Conservation (phyloP, 2,113 vertebrate species). For the Prunella fulvescens region DNA sequence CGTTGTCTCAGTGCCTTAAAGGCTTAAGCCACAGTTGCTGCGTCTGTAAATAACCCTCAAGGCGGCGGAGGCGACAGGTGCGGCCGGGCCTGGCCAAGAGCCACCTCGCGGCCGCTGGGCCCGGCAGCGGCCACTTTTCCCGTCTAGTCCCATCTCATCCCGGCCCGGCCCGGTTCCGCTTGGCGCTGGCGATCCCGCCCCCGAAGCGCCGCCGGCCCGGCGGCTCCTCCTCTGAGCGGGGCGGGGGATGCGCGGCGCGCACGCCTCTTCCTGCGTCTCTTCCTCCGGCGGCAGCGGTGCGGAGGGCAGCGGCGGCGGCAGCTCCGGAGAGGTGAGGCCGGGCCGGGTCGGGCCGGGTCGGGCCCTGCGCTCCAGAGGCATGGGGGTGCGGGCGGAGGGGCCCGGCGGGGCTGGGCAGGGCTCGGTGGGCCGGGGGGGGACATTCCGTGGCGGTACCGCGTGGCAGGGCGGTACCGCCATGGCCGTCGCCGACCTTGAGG, state of each 20-base stretch:
- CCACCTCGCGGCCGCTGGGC: neutral
- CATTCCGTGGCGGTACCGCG: neutral
- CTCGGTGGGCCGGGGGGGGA: neutral
- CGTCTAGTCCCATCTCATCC: fast-evolving
- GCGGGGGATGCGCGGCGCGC: neutral
- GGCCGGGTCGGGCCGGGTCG: neutral
- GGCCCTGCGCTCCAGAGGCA: no score
- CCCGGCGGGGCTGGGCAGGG: neutral
- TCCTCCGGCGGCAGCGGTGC: neutral
- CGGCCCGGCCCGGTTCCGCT: no score
- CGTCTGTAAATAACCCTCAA: neutral
- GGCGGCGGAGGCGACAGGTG: neutral
- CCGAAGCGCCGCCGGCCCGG: neutral
- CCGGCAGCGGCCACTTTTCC: neutral
- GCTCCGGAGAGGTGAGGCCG: neutral
- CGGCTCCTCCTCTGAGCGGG: neutral
- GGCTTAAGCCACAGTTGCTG: neutral
- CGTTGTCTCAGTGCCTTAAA: fast-evolving
- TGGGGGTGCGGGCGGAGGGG: neutral
- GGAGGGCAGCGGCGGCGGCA: neutral
- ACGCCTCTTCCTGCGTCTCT: neutral
- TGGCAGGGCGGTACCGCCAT: neutral
- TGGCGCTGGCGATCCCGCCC: neutral
- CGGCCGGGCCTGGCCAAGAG: neutral
- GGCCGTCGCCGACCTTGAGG: slow-evolving; percentile 1